These are phyloP conservation scores for Drosophila lacertosa DNA, from an alignment of 1,140 invertebrate genomes.

Conservation along the genomic window DNA sequence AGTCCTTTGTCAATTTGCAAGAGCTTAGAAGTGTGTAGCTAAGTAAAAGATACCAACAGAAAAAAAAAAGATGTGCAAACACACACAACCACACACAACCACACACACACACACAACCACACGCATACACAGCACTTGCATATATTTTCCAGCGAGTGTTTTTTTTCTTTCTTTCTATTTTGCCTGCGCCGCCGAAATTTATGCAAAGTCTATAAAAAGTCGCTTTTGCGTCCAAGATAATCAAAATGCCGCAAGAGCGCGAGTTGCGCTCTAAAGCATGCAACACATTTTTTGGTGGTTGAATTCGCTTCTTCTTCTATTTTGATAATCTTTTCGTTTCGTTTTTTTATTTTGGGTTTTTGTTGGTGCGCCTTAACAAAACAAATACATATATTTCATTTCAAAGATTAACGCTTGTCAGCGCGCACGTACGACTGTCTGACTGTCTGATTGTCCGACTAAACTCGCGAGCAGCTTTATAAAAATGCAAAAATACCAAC, in stretches of 20 bases:
- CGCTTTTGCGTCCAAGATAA: constrained; percentile 73
- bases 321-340: background rate
- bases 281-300: constrained; percentile 69
- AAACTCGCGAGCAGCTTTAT: constrained; percentile 12
- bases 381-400: constrained; percentile 77
- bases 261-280: constrained; percentile 62
- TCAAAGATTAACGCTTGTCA: constrained; percentile 80
- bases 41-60: constrained; percentile 67
- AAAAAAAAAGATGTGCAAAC: constrained; percentile 33
- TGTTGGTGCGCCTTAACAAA: constrained; percentile 13
- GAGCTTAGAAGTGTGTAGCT: constrained; percentile 68
- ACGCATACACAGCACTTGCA: constrained; percentile 19
- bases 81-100: constrained; percentile 16
- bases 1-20: constrained; percentile 79
- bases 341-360: background rate
- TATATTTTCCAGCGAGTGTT: constrained; percentile 9
- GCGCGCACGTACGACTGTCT: constrained; percentile 26
- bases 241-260: constrained; percentile 58
- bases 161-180: constrained; percentile 20
- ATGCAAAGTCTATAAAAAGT: constrained; percentile 80
- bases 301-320: constrained; percentile 28
- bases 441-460: constrained; percentile 17
- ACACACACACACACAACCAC: constrained; percentile 22
- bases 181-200: constrained; percentile 51
- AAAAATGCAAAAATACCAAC: constrained; percentile 57